Evolutionary conservation across 2,113 vertebrate genomes (phyloP).

Genomic region (Todiramphus saurophagus): DNA sequence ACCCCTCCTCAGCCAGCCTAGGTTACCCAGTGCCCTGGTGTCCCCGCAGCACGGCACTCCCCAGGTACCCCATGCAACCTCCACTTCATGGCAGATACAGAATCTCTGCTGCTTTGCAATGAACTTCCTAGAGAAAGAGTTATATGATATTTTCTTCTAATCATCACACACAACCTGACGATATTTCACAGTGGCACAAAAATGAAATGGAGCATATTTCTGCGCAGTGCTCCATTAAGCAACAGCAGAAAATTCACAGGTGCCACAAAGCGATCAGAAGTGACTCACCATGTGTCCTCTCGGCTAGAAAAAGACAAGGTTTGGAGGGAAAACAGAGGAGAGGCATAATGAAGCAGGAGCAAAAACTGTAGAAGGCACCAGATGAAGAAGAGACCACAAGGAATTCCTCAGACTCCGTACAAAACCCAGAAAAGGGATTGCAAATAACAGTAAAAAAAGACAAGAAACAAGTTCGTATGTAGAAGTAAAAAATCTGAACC

Average conservation of each 20-base stretch:
- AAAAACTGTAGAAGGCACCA: background rate
- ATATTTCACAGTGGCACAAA: background rate
- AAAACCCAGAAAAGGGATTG: background rate
- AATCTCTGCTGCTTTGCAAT: background rate
- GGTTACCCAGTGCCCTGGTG: background rate
- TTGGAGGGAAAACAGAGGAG: background rate
- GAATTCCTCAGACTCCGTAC: background rate
- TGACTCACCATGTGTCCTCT: background rate
- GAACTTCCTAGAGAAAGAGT: background rate
- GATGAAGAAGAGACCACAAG: background rate
- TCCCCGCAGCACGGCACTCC: background rate
- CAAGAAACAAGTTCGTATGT: background rate
- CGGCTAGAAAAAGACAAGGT: background rate
- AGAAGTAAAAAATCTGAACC: background rate
- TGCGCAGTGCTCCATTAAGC: conserved; percentile 1
- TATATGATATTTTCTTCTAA: background rate
- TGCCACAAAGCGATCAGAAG: background rate
- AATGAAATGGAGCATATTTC: conserved; percentile 17
- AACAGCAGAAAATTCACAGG: conserved; percentile 32
- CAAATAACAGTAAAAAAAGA: background rate
- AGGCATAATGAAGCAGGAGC: background rate
- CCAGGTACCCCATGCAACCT: no score
- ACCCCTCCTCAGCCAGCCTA: background rate
- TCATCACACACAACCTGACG: background rate
- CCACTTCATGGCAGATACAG: background rate